These are phyloP conservation scores for Psammodynastes pulverulentus DNA, from an alignment of 2,113 vertebrate genomes.

Conservation along the genomic window DNA sequence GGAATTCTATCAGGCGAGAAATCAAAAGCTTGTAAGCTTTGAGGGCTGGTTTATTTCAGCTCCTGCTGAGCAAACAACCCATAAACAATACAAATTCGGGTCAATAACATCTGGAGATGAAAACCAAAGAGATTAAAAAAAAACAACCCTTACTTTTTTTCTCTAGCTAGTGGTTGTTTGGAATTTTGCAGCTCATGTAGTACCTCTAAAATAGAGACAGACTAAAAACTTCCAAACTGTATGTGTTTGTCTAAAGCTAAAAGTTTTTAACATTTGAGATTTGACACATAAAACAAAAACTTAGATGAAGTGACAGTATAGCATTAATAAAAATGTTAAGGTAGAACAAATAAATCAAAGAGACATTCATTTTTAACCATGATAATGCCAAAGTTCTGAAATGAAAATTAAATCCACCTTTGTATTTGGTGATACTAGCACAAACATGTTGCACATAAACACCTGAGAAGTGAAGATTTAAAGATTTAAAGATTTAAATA, in stretches of 20 bases:
- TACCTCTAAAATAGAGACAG: background rate
- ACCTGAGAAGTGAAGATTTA: background rate
- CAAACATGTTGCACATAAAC: background rate
- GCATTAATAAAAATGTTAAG: background rate
- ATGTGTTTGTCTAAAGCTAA: background rate
- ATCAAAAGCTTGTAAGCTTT: conserved; percentile 8
- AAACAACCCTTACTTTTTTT: background rate
- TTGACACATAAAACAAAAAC: background rate
- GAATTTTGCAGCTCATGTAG: background rate
- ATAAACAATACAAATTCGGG: conserved; percentile 2
- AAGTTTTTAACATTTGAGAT: background rate
- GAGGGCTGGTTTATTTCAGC: conserved; percentile 28
- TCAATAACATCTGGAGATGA: conserved; percentile 16
- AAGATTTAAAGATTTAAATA: too few species aligned
- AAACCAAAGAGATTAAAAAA: background rate
- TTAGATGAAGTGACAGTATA: background rate
- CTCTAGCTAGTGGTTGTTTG: background rate
- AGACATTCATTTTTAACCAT: background rate
- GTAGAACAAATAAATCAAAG: background rate
- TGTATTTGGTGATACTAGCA: background rate
- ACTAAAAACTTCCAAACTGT: background rate
- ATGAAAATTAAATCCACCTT: background rate
- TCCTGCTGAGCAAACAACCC: conserved; percentile 18
- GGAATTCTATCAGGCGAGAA: conserved; percentile 16
- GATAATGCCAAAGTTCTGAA: background rate